Conservation (phyloP, 2,888 invertebrate species). For the Chrysolina oricalcia region DNA sequence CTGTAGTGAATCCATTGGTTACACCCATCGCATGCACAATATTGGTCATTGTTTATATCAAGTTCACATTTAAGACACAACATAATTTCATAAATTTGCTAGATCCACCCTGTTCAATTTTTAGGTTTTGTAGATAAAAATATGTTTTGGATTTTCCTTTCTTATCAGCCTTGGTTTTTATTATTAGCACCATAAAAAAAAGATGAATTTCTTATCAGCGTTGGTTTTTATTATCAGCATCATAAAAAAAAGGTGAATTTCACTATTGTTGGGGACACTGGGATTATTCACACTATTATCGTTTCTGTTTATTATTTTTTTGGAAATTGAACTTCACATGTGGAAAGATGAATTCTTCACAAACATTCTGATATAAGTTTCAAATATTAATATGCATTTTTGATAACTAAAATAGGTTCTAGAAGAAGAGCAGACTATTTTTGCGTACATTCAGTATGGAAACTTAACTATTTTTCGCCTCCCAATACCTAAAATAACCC, state of each 20-base stretch:
- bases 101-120: not conserved
- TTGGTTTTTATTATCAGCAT: no score
- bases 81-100: not conserved
- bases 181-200: not conserved
- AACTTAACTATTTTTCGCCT: no score
- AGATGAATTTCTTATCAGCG: no score
- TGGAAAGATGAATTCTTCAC: not conserved
- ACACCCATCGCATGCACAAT: not conserved
- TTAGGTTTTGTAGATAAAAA: not conserved
- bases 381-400: not conserved
- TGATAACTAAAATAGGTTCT: not conserved
- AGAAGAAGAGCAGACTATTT: no score
- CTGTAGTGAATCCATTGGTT: not conserved
- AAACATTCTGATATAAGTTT: not conserved
- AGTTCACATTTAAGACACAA: not conserved
- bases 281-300: not conserved
- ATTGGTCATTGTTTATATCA: slow-evolving; percentile 6
- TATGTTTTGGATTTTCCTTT: not conserved
- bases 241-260: no score
- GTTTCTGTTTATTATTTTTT: not conserved
- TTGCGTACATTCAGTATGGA: no score
- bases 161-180: not conserved
- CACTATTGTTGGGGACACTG: not conserved
- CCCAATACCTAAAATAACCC: no score
- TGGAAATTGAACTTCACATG: not conserved